Evolutionary conservation across 2,797 vertebrate species (phyloP).

Genomic region (Periparus ater): DNA sequence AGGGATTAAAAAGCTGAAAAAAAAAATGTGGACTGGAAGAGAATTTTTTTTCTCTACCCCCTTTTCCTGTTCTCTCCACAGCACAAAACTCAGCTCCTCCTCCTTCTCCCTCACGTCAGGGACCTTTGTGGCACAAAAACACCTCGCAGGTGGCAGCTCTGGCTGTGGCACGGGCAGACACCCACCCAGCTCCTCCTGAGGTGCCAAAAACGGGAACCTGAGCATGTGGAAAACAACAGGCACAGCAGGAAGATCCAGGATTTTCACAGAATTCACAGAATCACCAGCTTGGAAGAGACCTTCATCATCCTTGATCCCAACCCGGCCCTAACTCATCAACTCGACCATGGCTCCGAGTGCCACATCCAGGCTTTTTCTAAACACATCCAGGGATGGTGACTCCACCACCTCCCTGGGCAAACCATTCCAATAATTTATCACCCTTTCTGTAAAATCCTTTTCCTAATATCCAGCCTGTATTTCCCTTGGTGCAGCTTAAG

Average conservation of each 20-base stretch:
- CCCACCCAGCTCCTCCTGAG: fast-evolving
- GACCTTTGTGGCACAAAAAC: not conserved
- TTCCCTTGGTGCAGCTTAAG: too few species aligned
- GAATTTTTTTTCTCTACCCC: not conserved
- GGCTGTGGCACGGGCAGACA: not conserved
- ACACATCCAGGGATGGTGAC: too few species aligned
- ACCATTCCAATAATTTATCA: too few species aligned
- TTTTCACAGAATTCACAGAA: not conserved
- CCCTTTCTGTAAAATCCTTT: too few species aligned
- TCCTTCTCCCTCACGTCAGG: fast-evolving
- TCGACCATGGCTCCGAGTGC: too few species aligned
- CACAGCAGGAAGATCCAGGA: not conserved
- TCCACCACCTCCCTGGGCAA: too few species aligned
- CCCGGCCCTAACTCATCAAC: too few species aligned
- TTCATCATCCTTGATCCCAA: too few species aligned
- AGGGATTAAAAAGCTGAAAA: not conserved
- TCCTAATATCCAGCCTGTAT: too few species aligned
- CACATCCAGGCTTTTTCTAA: too few species aligned
- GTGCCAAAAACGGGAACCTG: not conserved
- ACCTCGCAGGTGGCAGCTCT: not conserved
- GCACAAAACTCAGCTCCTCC: not conserved
- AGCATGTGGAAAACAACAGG: not conserved
- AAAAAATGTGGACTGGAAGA: not conserved
- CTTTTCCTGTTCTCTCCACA: not conserved
- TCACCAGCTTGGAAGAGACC: too few species aligned